Evolutionary conservation across 1,140 invertebrate genomes (phyloP).

Genomic region (Episyrphus balteatus): DNA sequence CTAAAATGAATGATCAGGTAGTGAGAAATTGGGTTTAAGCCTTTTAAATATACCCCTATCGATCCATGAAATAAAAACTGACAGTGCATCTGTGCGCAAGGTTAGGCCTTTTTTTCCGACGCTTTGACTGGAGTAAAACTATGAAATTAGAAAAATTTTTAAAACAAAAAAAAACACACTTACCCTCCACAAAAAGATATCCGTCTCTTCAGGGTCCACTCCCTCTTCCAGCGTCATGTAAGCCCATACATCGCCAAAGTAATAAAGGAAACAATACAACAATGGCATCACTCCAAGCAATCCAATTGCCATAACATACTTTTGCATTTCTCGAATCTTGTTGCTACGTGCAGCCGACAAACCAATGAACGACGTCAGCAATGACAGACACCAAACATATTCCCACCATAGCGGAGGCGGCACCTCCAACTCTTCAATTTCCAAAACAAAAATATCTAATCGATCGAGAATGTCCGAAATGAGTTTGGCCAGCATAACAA

Average conservation of each 20-base stretch:
- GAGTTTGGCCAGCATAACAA: constrained; percentile 83
- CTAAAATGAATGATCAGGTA: too few species aligned
- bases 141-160: too few species aligned
- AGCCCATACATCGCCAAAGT: constrained; percentile 72
- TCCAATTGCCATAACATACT: constrained; percentile 72
- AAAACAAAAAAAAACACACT: too few species aligned
- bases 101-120: too few species aligned
- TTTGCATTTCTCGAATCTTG: constrained; percentile 60
- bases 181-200: constrained; percentile 72
- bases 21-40: too few species aligned
- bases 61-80: too few species aligned
- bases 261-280: constrained; percentile 67
- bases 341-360: constrained; percentile 77
- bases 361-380: constrained; percentile 77
- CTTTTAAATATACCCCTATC: too few species aligned
- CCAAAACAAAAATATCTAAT: constrained; percentile 85
- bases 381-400: constrained; percentile 82
- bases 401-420: constrained; percentile 77
- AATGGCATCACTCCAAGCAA: constrained; percentile 71
- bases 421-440: constrained; percentile 86
- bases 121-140: too few species aligned
- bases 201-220: constrained; percentile 47
- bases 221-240: constrained; percentile 59
- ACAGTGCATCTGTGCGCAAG: too few species aligned
- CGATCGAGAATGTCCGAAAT: constrained; percentile 82